These are phyloP conservation scores for Psilopogon haemacephalus DNA, from an alignment of 2,113 vertebrate genomes.

Conservation along the genomic window DNA sequence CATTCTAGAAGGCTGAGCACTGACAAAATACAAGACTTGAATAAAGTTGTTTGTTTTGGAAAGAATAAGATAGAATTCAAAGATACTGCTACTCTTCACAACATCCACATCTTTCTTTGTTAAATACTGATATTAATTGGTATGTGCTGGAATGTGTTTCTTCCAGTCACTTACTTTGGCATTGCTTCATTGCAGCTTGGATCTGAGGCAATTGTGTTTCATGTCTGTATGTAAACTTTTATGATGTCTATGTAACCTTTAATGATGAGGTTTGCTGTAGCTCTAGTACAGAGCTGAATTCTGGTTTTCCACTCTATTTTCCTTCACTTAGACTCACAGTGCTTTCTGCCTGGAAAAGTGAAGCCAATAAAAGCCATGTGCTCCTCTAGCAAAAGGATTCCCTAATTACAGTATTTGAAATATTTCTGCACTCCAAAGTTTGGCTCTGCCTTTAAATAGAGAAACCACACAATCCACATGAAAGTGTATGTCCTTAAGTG, in stretches of 20 bases:
- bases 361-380: background rate
- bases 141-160: background rate
- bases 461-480: constrained; percentile 9
- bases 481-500: background rate
- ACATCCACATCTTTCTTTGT: background rate
- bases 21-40: background rate
- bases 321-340: background rate
- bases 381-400: background rate
- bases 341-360: background rate
- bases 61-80: background rate
- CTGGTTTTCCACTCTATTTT: background rate
- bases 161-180: background rate
- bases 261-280: background rate
- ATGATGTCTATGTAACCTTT: background rate
- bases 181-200: background rate
- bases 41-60: background rate
- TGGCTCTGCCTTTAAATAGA: background rate
- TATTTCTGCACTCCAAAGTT: background rate
- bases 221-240: background rate
- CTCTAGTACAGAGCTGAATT: background rate
- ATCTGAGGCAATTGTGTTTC: background rate
- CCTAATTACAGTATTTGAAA: background rate
- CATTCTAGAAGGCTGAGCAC: background rate
- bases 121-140: background rate
- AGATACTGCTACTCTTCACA: background rate